Conservation (phyloP, 1,140 invertebrate species). For the Calephelis nemesis region DNA sequence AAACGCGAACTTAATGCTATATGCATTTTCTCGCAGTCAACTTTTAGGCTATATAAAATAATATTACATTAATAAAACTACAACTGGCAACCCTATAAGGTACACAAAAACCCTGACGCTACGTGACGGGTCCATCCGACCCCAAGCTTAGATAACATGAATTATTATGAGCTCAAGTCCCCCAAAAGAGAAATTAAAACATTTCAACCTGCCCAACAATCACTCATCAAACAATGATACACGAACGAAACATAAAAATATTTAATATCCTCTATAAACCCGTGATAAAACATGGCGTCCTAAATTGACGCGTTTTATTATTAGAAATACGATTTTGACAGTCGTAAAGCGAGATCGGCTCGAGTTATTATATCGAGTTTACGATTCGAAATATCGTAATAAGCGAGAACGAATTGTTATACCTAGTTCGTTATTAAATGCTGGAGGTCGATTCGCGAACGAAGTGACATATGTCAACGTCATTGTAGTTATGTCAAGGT, state of each 20-base stretch:
- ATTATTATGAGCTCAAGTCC: slow-evolving; percentile 49
- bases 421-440: too few relatives aligned
- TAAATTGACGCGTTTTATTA: slow-evolving; percentile 76
- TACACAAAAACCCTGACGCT: slow-evolving; percentile 39
- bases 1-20: too few relatives aligned
- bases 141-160: slow-evolving; percentile 54
- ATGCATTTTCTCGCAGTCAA: too few relatives aligned
- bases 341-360: slow-evolving; percentile 62
- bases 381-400: slow-evolving; percentile 63
- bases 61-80: too few relatives aligned
- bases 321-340: slow-evolving; percentile 75
- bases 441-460: too few relatives aligned
- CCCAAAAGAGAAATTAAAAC: slow-evolving; percentile 33
- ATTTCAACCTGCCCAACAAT: slow-evolving; percentile 32
- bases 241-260: slow-evolving; percentile 59
- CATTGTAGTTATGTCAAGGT: too few relatives aligned
- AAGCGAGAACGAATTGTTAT: slow-evolving; percentile 19
- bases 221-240: slow-evolving; percentile 43
- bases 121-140: slow-evolving; percentile 41
- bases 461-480: too few relatives aligned
- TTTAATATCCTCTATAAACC: slow-evolving; percentile 66
- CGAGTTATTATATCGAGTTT: slow-evolving; percentile 66
- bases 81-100: slow-evolving; percentile 25
- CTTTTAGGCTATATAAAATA: too few relatives aligned
- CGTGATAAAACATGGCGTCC: slow-evolving; percentile 65